A percentile compares a stretch with the other conserved stretches of the same genome.
phyloP scores from a whole-genome alignment of 2,888 invertebrate species.

The Phortica okadai region DNA sequence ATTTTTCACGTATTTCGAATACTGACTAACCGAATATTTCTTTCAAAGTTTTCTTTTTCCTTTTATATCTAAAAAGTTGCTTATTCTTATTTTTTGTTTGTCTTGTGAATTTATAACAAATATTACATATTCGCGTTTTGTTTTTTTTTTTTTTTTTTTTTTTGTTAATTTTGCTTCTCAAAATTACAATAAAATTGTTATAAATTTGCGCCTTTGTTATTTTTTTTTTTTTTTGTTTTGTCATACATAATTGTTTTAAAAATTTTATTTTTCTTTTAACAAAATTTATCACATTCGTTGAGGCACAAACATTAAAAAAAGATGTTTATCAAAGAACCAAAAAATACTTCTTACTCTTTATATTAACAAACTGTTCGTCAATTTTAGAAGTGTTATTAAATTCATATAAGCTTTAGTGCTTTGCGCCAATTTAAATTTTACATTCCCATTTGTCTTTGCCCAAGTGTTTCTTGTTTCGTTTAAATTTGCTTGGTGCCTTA shows the following conservation, averaged over 20 bases:
- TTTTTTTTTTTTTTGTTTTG: conserved; percentile 12
- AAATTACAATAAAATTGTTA: conserved; percentile 44
- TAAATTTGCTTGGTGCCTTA: not conserved
- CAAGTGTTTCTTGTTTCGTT: conserved; percentile 45
- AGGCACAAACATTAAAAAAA: conserved; percentile 64
- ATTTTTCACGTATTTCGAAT: conserved; percentile 62
- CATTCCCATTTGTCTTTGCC: conserved; percentile 20
- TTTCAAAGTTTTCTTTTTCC: conserved; percentile 35
- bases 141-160: conserved; percentile 44
- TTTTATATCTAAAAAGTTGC: conserved; percentile 24
- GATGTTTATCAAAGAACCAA: conserved; percentile 34
- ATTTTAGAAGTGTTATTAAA: too few relatives aligned
- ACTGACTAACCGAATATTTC: conserved; percentile 65
- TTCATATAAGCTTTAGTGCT: not conserved
- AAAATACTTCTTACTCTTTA: not conserved
- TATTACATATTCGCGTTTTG: conserved; percentile 20
- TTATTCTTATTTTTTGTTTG: conserved; percentile 42
- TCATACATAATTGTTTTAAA: conserved; percentile 7
- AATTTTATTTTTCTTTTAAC: conserved; percentile 21
- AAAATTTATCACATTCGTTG: conserved; percentile 65
- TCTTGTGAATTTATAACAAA: conserved; percentile 28
- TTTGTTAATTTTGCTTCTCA: conserved; percentile 50
- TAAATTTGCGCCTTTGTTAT: conserved; percentile 29
- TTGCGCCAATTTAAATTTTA: conserved; percentile 43
- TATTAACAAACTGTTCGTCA: too few relatives aligned